Conservation (phyloP, 2,888 invertebrate genomes). For the Amblyjoppa proteus region DNA sequence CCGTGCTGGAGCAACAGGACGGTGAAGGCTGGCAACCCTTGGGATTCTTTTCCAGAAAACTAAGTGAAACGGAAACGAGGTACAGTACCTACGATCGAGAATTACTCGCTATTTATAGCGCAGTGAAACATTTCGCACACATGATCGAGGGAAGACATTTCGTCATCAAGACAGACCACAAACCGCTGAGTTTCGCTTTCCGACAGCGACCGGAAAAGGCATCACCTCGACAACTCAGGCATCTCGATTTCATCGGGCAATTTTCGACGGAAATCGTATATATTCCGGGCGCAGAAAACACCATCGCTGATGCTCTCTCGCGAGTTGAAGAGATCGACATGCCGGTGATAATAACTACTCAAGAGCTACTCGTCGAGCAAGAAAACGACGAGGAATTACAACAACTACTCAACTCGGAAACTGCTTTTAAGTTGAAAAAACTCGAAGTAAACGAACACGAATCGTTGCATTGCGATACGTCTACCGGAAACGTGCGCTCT, state of each 20-base stretch:
- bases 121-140: slow-evolving; percentile 55
- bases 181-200: slow-evolving; percentile 57
- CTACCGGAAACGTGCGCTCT: slow-evolving; percentile 54
- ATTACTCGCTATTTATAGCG: slow-evolving; percentile 54
- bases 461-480: slow-evolving; percentile 58
- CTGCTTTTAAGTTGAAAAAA: slow-evolving; percentile 38
- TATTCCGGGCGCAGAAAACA: slow-evolving; percentile 65
- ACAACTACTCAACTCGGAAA: slow-evolving; percentile 19
- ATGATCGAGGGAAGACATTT: slow-evolving; percentile 61
- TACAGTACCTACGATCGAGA: slow-evolving; percentile 69
- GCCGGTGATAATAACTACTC: slow-evolving; percentile 55
- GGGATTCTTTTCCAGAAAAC: slow-evolving; percentile 71
- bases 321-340: slow-evolving; percentile 60
- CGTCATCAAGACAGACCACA: slow-evolving; percentile 58
- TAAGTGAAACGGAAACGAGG: slow-evolving; percentile 42
- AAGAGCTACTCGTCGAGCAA: slow-evolving; percentile 56
- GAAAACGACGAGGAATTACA: slow-evolving; percentile 56
- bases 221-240: slow-evolving; percentile 64
- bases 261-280: slow-evolving; percentile 63
- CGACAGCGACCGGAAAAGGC: slow-evolving; percentile 55
- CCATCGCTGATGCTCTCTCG: slow-evolving; percentile 69
- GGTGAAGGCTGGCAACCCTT: slow-evolving; percentile 68
- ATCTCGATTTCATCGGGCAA: slow-evolving; percentile 63
- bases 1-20: slow-evolving; percentile 69
- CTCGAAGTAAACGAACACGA: not conserved